Percentiles rank a stretch among this genome's conserved stretches.
phyloP scores from a whole-genome alignment of 2,888 invertebrate species.

The Sphaeridia pumilis region DNA sequence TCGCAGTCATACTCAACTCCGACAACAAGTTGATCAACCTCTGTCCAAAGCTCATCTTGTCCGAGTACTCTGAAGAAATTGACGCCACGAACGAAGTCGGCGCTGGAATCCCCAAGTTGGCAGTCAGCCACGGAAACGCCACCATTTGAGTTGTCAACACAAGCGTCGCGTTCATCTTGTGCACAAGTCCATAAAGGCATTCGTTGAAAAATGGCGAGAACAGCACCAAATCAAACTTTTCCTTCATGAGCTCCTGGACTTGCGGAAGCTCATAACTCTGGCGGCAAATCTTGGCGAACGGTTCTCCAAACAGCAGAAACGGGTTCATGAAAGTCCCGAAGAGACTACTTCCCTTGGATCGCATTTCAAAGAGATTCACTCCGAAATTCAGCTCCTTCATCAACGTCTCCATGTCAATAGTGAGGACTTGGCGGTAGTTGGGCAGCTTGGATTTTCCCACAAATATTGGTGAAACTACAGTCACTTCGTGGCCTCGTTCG shows the following conservation, averaged over 20 bases:
- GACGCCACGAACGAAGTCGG: slow-evolving; percentile 38
- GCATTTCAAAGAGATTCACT: slow-evolving; percentile 14
- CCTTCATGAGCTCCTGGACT: slow-evolving; percentile 18
- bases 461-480: slow-evolving; percentile 42
- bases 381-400: slow-evolving; percentile 9
- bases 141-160: slow-evolving; percentile 37
- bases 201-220: slow-evolving; percentile 37
- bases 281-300: slow-evolving; percentile 13
- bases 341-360: neutral
- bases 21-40: slow-evolving; percentile 35
- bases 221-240: slow-evolving; percentile 36
- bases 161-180: slow-evolving; percentile 37
- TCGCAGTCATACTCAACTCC: slow-evolving; percentile 39
- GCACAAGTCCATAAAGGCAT: slow-evolving; percentile 35
- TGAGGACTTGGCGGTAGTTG: slow-evolving; percentile 34
- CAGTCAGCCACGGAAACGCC: slow-evolving; percentile 2
- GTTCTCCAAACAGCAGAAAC: slow-evolving; percentile 1
- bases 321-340: slow-evolving; percentile 6
- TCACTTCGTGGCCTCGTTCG: slow-evolving; percentile 46
- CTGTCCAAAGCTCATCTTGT: slow-evolving; percentile 36
- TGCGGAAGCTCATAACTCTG: slow-evolving; percentile 19
- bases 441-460: slow-evolving; percentile 40
- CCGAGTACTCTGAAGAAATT: slow-evolving; percentile 30
- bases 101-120: slow-evolving; percentile 29
- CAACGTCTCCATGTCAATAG: slow-evolving; percentile 17